Conservation (phyloP, 1,140 invertebrate species). For the Homarus americanus region DNA sequence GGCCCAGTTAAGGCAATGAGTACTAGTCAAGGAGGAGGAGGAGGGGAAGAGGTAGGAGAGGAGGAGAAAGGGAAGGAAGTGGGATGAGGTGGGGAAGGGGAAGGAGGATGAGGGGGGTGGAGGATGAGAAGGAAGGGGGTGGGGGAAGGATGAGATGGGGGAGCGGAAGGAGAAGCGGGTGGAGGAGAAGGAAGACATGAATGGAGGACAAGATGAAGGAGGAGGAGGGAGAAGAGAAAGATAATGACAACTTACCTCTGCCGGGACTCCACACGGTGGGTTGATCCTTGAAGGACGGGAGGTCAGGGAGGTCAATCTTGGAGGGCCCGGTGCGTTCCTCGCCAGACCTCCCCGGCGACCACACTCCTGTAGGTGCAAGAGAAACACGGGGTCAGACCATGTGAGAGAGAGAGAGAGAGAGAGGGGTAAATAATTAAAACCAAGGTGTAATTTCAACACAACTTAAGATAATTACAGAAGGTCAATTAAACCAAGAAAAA, state of each 20-base stretch:
- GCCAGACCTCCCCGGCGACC: slow-evolving; percentile 62
- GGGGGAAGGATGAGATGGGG: not conserved
- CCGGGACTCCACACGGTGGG: slow-evolving; percentile 69
- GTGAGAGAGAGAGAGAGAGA: not conserved
- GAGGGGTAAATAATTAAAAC: no score
- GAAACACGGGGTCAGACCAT: not conserved
- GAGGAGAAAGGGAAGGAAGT: not conserved
- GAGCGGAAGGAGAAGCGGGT: not conserved
- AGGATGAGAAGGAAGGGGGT: not conserved
- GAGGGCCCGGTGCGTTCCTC: slow-evolving; percentile 53
- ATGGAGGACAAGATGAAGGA: not conserved
- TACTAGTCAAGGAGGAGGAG: no score
- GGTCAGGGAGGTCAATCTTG: slow-evolving; percentile 67
- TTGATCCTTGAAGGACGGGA: slow-evolving; percentile 72
- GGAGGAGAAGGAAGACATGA: slow-evolving; percentile 1
- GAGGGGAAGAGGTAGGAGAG: no score
- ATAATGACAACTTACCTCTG: slow-evolving; percentile 58
- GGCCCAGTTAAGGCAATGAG: no score
- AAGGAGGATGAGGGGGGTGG: no score
- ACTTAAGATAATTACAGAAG: no score
- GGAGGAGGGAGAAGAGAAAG: not conserved
- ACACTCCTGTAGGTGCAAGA: slow-evolving; percentile 62
- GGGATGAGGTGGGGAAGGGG: no score
- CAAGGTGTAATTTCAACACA: no score
- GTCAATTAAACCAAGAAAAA: no score